A percentile compares a stretch with the other conserved stretches of the same genome.
phyloP scores from a whole-genome alignment of 2,888 invertebrate genomes.

The Cylloceria caligata region DNA sequence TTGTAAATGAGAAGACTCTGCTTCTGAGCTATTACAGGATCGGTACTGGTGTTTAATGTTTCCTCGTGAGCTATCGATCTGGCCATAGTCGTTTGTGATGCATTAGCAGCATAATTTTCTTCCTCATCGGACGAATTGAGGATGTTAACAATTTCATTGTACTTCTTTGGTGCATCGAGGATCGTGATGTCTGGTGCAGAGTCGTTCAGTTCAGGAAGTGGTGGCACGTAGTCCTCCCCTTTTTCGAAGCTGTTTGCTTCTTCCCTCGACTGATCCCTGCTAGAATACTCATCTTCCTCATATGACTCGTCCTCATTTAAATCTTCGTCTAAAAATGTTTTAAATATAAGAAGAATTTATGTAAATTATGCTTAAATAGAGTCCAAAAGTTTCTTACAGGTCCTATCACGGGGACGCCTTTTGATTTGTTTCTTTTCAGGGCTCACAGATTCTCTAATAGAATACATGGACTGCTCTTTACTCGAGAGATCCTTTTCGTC shows the following conservation, averaged over 20 bases:
- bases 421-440: not conserved
- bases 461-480: not conserved
- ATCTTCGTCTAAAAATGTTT: not conserved
- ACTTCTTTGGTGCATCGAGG: not conserved
- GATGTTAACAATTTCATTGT: not conserved
- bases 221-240: too few relatives aligned
- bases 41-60: constrained; percentile 70
- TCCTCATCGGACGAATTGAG: not conserved
- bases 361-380: not conserved
- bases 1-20: constrained; percentile 71
- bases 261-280: not conserved
- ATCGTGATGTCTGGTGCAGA: not conserved
- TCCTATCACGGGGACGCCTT: not conserved
- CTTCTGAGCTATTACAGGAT: constrained; percentile 75
- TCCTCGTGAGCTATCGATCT: constrained; percentile 72
- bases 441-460: not conserved
- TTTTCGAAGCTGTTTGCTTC: too few relatives aligned
- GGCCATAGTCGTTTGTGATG: constrained; percentile 38
- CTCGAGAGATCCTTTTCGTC: not conserved
- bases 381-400: not conserved
- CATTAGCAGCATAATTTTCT: not conserved
- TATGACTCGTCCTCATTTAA: constrained; percentile 23
- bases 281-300: not conserved
- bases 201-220: too few relatives aligned
- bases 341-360: not conserved